A percentile compares a stretch with the other conserved stretches of the same genome.
phyloP scores from a whole-genome alignment of 2,797 vertebrate genomes.

The Pseudochirops cupreus region DNA sequence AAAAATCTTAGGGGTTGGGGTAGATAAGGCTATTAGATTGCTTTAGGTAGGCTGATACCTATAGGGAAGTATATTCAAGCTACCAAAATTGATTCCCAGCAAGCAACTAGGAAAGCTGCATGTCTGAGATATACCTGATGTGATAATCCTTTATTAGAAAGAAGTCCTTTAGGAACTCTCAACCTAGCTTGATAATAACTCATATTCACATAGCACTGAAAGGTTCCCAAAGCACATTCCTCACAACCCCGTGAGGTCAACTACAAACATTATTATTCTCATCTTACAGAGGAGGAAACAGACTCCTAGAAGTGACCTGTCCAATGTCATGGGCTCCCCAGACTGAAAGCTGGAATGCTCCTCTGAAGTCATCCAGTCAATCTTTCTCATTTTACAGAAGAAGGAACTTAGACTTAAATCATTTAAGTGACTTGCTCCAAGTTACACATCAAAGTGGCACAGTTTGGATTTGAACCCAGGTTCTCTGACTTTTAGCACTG shows the following conservation, averaged over 20 bases:
- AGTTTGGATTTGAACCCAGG: neutral
- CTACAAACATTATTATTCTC: neutral
- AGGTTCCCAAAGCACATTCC: neutral
- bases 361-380: neutral
- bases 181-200: neutral
- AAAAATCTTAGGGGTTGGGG: neutral
- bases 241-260: neutral
- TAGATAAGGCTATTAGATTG: neutral
- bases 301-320: neutral
- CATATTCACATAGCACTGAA: neutral
- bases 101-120: neutral
- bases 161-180: neutral
- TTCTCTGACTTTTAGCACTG: neutral
- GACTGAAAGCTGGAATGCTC: neutral
- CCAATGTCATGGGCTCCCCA: neutral
- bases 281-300: neutral
- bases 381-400: neutral
- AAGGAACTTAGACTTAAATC: neutral
- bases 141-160: neutral
- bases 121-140: neutral
- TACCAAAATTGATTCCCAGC: neutral
- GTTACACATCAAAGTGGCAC: neutral
- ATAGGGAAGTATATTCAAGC: neutral
- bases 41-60: neutral
- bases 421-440: neutral